Evolutionary conservation across 2,888 invertebrate genomes (phyloP), one percentile per base, ranked within the genome.

Genomic region (Rhagium mordax): DNA sequence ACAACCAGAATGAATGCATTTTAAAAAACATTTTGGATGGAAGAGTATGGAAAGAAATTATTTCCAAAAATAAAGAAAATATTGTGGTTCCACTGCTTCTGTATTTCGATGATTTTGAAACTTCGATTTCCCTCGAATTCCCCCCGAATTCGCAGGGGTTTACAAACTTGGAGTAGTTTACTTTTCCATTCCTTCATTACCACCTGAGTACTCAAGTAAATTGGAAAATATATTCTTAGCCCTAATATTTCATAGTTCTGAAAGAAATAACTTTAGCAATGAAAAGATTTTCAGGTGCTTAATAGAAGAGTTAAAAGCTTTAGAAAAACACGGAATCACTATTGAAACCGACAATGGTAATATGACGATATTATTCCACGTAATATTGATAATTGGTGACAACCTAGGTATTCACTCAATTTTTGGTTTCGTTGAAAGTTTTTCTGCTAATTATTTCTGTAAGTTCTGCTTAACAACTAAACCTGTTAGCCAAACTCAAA

Each of bases 161-260:
- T 72, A 81, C 55, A 82, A 83, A 72, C 48, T 81, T 24, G 81
- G 80, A 16, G 77, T 71, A 6, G 68, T 79, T 41, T 81, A 81
- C 72, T 77, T 72, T 24, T 70, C 74, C 2, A 21, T 82, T 4
- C 66, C 78, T 20, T 75, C 71, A 60, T 55, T 81, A 10, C 80
- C 80, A 8, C 73, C 71, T 2, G 55, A 78, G 29, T 77, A 71
- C 59, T 59, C 67, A 7, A 78, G 77, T 1, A 61, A 68, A 27
- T 72, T 80, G 24, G 74, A 81, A 69, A 81, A 80, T 70, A 79
- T 78, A 27, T 79, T 81, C 71, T 59, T 82, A 18, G 66, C 72
- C 2, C 47, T 74, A 8, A 49, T 81, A 20, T 79, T 80, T 71
- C 69, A 79, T 41, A 71, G 75, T 20, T 21, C 47, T 47, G 47